Evolutionary conservation across 2,113 vertebrate genomes (phyloP).

Genomic region (Chloropsis hardwickii): DNA sequence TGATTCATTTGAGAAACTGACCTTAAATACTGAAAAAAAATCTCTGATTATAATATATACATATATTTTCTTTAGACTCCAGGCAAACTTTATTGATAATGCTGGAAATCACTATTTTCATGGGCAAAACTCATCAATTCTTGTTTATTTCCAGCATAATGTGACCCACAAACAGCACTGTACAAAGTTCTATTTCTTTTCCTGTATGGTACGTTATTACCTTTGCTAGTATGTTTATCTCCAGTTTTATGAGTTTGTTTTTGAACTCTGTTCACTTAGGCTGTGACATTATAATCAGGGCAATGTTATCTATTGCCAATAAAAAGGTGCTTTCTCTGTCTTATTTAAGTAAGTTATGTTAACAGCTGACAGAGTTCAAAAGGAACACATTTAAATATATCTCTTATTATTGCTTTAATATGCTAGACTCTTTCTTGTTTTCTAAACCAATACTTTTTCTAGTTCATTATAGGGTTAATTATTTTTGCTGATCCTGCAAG

Average conservation of each 20-base stretch:
- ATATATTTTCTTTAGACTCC: not conserved
- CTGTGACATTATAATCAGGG: not conserved
- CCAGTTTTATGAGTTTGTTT: not conserved
- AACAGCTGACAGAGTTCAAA: not conserved
- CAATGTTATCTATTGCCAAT: not conserved
- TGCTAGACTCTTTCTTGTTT: not conserved
- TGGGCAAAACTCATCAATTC: not conserved
- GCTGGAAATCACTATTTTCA: not conserved
- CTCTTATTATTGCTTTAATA: not conserved
- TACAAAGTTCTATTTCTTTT: not conserved
- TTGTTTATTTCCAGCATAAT: not conserved
- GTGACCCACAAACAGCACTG: not conserved
- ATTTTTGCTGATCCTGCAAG: not conserved
- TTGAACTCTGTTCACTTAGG: not conserved
- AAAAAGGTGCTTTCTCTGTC: not conserved
- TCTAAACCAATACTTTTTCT: not conserved
- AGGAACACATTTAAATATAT: not conserved
- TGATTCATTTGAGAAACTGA: not conserved
- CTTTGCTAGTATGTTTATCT: not conserved
- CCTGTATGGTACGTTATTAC: not conserved
- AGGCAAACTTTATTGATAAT: not conserved
- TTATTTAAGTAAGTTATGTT: not conserved
- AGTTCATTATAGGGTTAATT: not conserved
- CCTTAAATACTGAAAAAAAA: not conserved
- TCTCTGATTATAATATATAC: not conserved